Evolutionary conservation across 1,140 invertebrate genomes (phyloP), one percentile per base, ranked within the genome.

Genomic region (Polypedilum pembai): DNA sequence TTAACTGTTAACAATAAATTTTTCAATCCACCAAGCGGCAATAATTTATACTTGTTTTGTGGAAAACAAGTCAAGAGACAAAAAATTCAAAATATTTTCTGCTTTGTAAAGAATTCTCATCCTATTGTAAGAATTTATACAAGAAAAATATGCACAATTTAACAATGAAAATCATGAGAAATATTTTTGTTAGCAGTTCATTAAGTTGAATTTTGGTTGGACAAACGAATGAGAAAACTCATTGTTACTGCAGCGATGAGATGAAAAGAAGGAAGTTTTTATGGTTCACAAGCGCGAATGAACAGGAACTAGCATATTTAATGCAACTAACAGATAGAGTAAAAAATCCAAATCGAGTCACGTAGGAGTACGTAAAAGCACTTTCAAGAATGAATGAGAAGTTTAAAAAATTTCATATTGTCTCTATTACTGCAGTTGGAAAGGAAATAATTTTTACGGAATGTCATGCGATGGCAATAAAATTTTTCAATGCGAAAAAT

Each of bases 351-450:
- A 69, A 69, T 69, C 65, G 17, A 69, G 65, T 69, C 65, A 69
- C 65, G 65, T 69, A 69, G 65, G 20, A 8, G 18, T 33, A 18
- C 20, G 18, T 18, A 69, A 18, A 20, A 69, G 17, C 20, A 21
- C 65, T 18, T 18, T 18, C 20, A 18, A 7, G 17, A 69, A 10
- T 17, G n/a, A 56, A 56, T 56, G 45, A 69, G 65, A 69, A 12
- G 18, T 7, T 21, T 18, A 69, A 21, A 20, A 69, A 69, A 69
- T 18, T 69, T 69, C 65, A 69, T 69, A 69, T 69, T 69, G 65
- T 69, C 65, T 69, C 65, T 69, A 69, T 69, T 69, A 69, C 65
- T 69, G 65, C 65, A 69, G 65, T 69, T 69, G 65, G 17, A 18
- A 69, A 69, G 17, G 5, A 69, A 69, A 69, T 69, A 69, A 69